A percentile compares a stretch with the other conserved stretches of the same genome.
Conservation (phyloP, 1,140 invertebrate species). For the honey bee (Apis mellifera) region Amel_HAv3.1 CM009931.2:19204001-19204500, state of each 20-base stretch:
- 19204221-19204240: background rate
- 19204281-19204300: background rate
- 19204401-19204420: too few species aligned
- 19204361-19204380: too few species aligned
- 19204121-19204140: too few species aligned
- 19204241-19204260: background rate
- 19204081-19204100: too few species aligned
- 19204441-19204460: too few species aligned
- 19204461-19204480: too few species aligned
- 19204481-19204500: too few species aligned
- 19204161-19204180: background rate
- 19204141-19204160: background rate
- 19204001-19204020: background rate
- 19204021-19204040: background rate
- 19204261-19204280: background rate
- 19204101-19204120: background rate
- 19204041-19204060: too few species aligned
- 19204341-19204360: too few species aligned
- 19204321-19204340: background rate
- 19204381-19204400: too few species aligned
- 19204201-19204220: background rate
- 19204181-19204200: background rate
- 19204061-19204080: background rate
- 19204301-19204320: background rate
- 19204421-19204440: too few species aligned